A percentile compares a stretch with the other conserved stretches of the same genome.
These are phyloP conservation scores for Prunella fulvescens DNA, from an alignment of 2,113 vertebrate genomes.

Conservation along the genomic window DNA sequence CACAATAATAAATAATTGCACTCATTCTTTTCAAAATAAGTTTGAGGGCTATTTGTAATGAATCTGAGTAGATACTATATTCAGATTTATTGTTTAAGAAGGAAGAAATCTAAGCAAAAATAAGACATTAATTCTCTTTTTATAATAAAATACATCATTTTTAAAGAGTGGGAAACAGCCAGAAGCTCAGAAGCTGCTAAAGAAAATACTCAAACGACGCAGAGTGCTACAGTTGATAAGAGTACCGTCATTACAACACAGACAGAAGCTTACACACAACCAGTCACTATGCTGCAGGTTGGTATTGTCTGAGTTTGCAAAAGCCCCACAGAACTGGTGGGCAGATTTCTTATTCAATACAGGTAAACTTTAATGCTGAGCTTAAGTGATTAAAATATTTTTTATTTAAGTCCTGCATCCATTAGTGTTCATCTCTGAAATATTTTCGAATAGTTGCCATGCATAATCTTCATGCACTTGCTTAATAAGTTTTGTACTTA, in stretches of 20 bases:
- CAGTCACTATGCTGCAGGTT: slow-evolving; percentile 96
- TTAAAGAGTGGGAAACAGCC: slow-evolving; percentile 91
- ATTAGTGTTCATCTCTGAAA: not conserved
- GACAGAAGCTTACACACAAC: slow-evolving; percentile 86
- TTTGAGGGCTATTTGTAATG: not conserved
- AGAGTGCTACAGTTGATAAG: slow-evolving; percentile 75
- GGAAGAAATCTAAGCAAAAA: not conserved
- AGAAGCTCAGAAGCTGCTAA: slow-evolving; percentile 83
- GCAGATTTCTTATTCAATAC: not conserved
- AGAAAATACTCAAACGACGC: slow-evolving; percentile 71
- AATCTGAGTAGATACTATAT: not conserved
- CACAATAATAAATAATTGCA: not conserved
- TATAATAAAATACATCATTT: not conserved
- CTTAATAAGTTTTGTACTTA: not conserved
- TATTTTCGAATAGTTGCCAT: not conserved
- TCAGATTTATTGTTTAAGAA: not conserved
- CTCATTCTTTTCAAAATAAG: not conserved
- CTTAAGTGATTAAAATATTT: not conserved
- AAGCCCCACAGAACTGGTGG: not conserved
- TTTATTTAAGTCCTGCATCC: not conserved
- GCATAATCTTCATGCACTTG: not conserved
- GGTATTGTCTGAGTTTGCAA: slow-evolving; percentile 1
- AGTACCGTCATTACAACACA: slow-evolving; percentile 78
- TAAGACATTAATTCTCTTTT: not conserved
- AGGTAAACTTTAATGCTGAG: not conserved